Evolutionary conservation across 1,140 invertebrate species (phyloP).

Genomic region (Agrilus planipennis): DNA sequence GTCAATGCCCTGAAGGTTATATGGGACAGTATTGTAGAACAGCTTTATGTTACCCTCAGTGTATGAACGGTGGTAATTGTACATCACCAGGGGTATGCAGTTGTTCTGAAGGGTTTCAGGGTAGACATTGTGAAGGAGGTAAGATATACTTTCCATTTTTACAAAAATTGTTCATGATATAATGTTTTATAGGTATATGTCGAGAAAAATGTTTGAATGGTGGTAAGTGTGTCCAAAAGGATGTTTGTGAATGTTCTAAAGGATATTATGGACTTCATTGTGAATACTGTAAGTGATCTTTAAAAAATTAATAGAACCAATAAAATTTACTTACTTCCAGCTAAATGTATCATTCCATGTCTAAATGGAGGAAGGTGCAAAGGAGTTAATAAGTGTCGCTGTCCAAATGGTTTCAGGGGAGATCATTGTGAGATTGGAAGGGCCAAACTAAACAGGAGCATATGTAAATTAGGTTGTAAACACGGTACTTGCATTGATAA

Average conservation of each 20-base stretch:
- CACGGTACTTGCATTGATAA: conserved; percentile 62
- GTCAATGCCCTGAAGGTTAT: conserved; percentile 79
- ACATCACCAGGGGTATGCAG: conserved; percentile 76
- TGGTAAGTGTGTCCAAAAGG: conserved; percentile 89
- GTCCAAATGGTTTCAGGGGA: conserved; percentile 62
- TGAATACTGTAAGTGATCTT: conserved; percentile 70
- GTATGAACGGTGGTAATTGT: conserved; percentile 85
- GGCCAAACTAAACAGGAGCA: conserved; percentile 47
- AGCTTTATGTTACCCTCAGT: conserved; percentile 83
- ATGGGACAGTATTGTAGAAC: conserved; percentile 79
- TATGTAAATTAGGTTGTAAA: conserved; percentile 55
- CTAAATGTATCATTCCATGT: conserved; percentile 81
- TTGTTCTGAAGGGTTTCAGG: conserved; percentile 79
- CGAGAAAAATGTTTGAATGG: conserved; percentile 81
- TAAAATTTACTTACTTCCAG: conserved; percentile 34
- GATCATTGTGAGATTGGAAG: conserved; percentile 77
- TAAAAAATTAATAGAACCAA: background rate
- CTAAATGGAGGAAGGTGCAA: conserved; percentile 74
- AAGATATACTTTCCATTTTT: too few relatives aligned
- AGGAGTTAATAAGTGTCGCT: conserved; percentile 75
- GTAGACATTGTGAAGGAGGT: conserved; percentile 87
- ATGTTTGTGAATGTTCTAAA: conserved; percentile 78
- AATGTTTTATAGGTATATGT: conserved; percentile 64
- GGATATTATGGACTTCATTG: conserved; percentile 80
- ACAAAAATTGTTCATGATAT: too few relatives aligned